Evolutionary conservation across 1,140 invertebrate species (phyloP), one percentile per base, ranked within the genome.

Genomic region (Ceratina japonica): DNA sequence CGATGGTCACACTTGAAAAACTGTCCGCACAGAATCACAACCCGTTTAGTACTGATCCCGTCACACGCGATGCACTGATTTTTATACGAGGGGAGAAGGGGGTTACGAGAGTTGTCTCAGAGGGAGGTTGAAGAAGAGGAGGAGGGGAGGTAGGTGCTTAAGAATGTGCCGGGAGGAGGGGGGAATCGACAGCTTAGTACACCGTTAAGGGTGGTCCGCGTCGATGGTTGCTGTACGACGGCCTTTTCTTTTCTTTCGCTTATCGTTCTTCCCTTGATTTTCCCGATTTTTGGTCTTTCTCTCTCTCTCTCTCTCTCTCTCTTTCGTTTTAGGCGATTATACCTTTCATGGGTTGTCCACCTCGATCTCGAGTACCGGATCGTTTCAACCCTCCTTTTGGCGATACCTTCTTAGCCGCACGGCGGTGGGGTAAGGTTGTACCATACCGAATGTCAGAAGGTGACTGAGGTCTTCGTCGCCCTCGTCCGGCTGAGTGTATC

Each of bases 31-130:
- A 75, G 85, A 86, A 87, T 87, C 89, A 88, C 89, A 86, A 90
- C 86, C 84, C 83, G 83, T 85, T 90, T 88, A 80, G 82, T 89
- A 91, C 91, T 91, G 90, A 71, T 90, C 83, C 82, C 77, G 83
- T 82, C 87, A 88, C 90, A 87, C 83, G 80, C 85, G 87, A 83
- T 86, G 87, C 91, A 91, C 88, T 88, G 89, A 91, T 91, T 91
- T 87, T 92, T 91, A 91, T 91, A 91, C 82, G 78, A 73, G 88
- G 78, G 85, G 86, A 74, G 81, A 63, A 78, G 79, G 68, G 82
- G 82, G 81, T 75, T 80, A 71, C 44, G 78, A 79, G 68, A 61
- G 75, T 59, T 58, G 73, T 75, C 69, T 72, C 69, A 82, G 63
- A 70, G 77, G 58, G 54, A 31, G 54, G 31, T 15, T 44, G 5